These are phyloP conservation scores for Nomada lathburiana DNA, from an alignment of 2,888 invertebrate species.

Conservation along the genomic window DNA sequence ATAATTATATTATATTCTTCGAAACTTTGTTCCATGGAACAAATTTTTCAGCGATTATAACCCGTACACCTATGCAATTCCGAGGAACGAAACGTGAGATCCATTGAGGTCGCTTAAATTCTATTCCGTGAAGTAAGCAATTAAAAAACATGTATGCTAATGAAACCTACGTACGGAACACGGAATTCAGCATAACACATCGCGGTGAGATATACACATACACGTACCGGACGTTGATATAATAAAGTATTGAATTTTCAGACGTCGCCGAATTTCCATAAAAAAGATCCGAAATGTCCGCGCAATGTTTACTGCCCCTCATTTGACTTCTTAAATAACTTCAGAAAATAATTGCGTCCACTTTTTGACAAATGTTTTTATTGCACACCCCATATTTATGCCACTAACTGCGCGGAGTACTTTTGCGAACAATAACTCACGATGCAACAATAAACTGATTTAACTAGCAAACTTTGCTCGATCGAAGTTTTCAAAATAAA, in stretches of 20 bases:
- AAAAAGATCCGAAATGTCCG: neutral
- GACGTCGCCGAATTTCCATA: conserved; percentile 17
- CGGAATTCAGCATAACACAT: conserved; percentile 1
- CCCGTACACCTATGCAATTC: neutral
- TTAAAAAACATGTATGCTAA: conserved; percentile 45
- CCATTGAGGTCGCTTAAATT: neutral
- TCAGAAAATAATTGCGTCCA: neutral
- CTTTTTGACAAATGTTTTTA: neutral
- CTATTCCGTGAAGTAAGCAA: conserved; percentile 7
- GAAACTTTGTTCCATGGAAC: neutral
- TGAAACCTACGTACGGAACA: conserved; percentile 9
- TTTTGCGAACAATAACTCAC: no score
- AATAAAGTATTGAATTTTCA: conserved; percentile 32
- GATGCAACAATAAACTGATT: no score
- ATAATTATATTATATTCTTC: neutral
- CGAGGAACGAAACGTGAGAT: neutral
- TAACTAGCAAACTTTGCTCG: neutral
- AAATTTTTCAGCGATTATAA: neutral
- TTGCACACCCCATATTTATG: neutral
- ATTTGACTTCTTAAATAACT: neutral
- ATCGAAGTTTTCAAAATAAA: conserved; percentile 13
- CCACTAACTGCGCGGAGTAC: no score
- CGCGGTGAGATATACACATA: neutral
- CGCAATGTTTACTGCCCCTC: neutral
- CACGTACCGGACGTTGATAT: neutral